Evolutionary conservation across 2,888 invertebrate species (phyloP).

Genomic region (Theodoxus fluviatilis): DNA sequence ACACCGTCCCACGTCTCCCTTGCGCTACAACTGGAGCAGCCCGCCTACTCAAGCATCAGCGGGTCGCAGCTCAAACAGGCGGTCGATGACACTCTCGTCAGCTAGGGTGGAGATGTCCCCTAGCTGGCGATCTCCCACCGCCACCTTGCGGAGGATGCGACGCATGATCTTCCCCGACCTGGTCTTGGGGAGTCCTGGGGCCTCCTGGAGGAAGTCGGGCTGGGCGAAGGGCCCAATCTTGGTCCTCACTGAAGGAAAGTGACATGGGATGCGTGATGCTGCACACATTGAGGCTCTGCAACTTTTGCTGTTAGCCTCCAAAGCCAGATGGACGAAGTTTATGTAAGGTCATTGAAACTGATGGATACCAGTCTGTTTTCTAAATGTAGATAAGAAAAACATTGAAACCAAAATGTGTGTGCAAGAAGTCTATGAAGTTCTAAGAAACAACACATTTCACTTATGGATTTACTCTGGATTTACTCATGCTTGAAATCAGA

Average conservation of each 20-base stretch:
- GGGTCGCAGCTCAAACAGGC: constrained; percentile 54
- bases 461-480: no score
- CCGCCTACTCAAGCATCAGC: constrained; percentile 42
- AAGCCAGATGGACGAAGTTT: not conserved
- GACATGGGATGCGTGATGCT: not conserved
- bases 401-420: not conserved
- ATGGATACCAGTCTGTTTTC: not conserved
- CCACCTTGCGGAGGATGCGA: constrained; percentile 90
- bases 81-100: constrained; percentile 83
- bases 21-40: no score
- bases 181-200: constrained; percentile 93
- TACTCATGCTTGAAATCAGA: no score
- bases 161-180: constrained; percentile 98
- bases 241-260: constrained; percentile 74
- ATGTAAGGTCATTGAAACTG: not conserved
- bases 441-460: no score
- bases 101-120: constrained; percentile 95
- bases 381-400: not conserved
- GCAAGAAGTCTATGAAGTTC: no score
- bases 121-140: constrained; percentile 84
- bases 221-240: constrained; percentile 95
- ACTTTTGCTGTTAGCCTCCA: not conserved
- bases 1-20: no score
- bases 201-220: constrained; percentile 92
- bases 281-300: no score